These are phyloP conservation scores for Acanthosoma haemorrhoidale DNA, from an alignment of 2,888 invertebrate genomes.

Conservation along the genomic window DNA sequence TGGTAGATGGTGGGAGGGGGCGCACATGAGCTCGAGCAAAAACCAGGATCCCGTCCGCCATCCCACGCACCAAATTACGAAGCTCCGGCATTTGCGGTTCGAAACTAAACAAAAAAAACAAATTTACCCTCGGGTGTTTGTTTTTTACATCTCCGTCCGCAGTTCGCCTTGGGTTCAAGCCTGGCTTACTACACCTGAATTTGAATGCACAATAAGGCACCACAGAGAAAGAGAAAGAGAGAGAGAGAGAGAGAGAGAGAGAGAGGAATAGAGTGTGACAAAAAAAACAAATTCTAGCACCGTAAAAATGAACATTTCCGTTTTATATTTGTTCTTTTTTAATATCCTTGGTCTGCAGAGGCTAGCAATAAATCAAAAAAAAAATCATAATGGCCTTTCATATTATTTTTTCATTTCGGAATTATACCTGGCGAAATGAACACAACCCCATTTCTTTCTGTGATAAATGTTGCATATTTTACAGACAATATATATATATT, in stretches of 20 bases:
- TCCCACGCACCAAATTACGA: not conserved
- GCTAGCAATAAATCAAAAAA: no score
- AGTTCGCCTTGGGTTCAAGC: not conserved
- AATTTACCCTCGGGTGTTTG: no score
- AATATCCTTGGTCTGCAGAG: not conserved
- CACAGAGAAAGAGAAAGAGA: not conserved
- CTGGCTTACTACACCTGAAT: slow-evolving; percentile 19
- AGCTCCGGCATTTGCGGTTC: not conserved
- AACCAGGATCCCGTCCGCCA: no score
- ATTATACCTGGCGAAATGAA: no score
- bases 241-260: no score
- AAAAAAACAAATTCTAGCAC: slow-evolving; percentile 1
- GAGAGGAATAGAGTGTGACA: not conserved
- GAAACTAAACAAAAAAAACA: not conserved
- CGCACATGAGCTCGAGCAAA: not conserved
- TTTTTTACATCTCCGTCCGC: not conserved
- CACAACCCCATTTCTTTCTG: no score
- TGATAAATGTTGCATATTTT: no score
- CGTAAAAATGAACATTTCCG: not conserved
- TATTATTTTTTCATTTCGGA: no score
- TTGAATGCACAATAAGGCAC: slow-evolving; percentile 7
- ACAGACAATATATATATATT: no score
- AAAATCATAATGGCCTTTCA: not conserved
- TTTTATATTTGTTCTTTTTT: not conserved
- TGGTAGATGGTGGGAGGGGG: not conserved